Evolutionary conservation across 2,888 invertebrate genomes (phyloP).

Genomic region (Metopia argyrocephala): DNA sequence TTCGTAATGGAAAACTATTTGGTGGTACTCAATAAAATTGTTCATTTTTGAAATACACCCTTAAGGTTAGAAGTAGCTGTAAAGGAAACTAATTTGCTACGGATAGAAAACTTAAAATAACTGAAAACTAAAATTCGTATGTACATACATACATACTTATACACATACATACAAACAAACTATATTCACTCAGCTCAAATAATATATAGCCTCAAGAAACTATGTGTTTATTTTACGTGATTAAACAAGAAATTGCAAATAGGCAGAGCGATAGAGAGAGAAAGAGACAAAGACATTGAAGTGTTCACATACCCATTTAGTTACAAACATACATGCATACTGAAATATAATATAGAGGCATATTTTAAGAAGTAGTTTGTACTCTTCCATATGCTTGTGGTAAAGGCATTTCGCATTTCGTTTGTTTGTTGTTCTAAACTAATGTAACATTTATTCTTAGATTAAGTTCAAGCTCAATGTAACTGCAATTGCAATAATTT

Average conservation of each 20-base stretch:
- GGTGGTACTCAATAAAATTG: conserved; percentile 18
- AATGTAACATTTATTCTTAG: conserved; percentile 40
- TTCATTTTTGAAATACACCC: conserved; percentile 37
- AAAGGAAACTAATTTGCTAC: conserved; percentile 24
- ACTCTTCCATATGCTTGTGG: too few species aligned
- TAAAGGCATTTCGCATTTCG: too few species aligned
- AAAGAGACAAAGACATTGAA: too few species aligned
- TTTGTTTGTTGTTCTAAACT: conserved; percentile 12
- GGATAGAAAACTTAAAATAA: conserved; percentile 48
- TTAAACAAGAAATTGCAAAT: conserved; percentile 20
- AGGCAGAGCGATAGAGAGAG: too few species aligned
- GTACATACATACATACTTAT: too few species aligned
- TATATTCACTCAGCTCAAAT: too few species aligned
- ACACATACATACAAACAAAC: not conserved
- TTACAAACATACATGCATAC: too few species aligned
- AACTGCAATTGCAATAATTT: conserved; percentile 50
- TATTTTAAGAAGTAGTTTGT: too few species aligned
- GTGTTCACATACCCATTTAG: too few species aligned
- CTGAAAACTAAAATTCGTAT: not conserved
- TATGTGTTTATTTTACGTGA: conserved; percentile 33
- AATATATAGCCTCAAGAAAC: conserved; percentile 25
- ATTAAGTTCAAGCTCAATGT: conserved; percentile 59
- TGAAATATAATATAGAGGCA: too few species aligned
- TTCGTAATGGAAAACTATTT: too few species aligned
- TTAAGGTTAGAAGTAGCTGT: conserved; percentile 10